Percentiles rank a stretch among this genome's conserved stretches.
Evolutionary conservation across 2,888 invertebrate genomes (phyloP).

Genomic region (Parelbella ahira): DNA sequence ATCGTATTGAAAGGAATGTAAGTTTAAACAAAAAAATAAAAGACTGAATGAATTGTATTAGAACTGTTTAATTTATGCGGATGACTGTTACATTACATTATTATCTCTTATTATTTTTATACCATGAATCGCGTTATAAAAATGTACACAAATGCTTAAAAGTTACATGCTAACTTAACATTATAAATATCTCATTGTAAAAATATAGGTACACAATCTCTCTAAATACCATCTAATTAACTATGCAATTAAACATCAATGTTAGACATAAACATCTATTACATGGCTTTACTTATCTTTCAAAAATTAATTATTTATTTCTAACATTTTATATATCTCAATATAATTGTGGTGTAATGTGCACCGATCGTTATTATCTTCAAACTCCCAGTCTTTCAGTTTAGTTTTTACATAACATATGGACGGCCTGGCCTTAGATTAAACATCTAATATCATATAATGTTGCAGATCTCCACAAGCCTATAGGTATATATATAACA

Average conservation of each 20-base stretch:
- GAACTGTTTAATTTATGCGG: constrained; percentile 58
- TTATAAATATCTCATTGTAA: constrained; percentile 68
- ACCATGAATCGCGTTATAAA: constrained; percentile 57
- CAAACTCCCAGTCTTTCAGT: constrained; percentile 66
- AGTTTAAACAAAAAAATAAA: no score
- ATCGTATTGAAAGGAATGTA: no score
- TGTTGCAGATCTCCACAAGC: constrained; percentile 28
- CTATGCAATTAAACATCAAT: constrained; percentile 43
- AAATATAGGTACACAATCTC: constrained; percentile 63
- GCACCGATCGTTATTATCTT: constrained; percentile 27
- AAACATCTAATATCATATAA: constrained; percentile 16
- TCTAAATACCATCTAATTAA: constrained; percentile 39
- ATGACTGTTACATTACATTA: constrained; percentile 63
- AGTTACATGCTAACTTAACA: constrained; percentile 49
- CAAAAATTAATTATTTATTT: constrained; percentile 32
- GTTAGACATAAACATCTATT: constrained; percentile 33
- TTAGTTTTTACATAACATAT: constrained; percentile 50
- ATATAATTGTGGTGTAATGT: constrained; percentile 28
- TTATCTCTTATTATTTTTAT: constrained; percentile 37
- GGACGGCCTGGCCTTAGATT: constrained; percentile 70
- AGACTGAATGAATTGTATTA: constrained; percentile 59
- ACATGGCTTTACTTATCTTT: constrained; percentile 36
- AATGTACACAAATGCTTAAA: constrained; percentile 71
- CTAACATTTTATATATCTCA: constrained; percentile 27
- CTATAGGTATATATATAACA: no score